Evolutionary conservation across 2,888 invertebrate genomes (phyloP).

Genomic region (Brenthis hecate): DNA sequence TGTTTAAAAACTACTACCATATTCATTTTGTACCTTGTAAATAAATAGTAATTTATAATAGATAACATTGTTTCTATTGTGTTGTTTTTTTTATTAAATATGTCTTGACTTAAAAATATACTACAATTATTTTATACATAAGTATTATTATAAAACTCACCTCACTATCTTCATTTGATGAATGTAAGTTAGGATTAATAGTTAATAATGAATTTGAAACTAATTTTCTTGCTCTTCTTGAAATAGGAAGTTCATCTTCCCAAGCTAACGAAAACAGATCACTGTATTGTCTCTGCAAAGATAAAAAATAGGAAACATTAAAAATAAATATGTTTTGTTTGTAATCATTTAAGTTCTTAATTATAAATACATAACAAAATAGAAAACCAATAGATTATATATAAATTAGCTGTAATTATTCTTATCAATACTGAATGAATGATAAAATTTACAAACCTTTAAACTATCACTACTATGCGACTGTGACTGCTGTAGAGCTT

Average conservation of each 20-base stretch:
- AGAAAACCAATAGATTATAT: too few species aligned
- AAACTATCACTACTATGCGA: conserved; percentile 93
- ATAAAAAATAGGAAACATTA: neutral
- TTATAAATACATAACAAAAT: neutral
- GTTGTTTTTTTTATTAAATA: neutral
- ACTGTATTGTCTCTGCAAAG: conserved; percentile 90
- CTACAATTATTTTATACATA: neutral
- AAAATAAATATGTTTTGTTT: neutral
- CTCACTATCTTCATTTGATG: conserved; percentile 92
- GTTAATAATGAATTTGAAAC: conserved; percentile 80
- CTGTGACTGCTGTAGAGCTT: conserved; percentile 94
- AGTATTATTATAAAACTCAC: conserved; percentile 48
- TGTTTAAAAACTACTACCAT: too few species aligned
- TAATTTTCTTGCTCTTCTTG: conserved; percentile 84
- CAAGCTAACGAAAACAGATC: conserved; percentile 95
- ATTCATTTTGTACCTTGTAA: too few species aligned
- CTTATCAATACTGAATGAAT: neutral
- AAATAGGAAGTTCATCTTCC: conserved; percentile 90
- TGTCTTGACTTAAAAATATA: conserved; percentile 2
- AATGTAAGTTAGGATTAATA: conserved; percentile 81
- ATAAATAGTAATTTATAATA: too few species aligned
- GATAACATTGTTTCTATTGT: too few species aligned
- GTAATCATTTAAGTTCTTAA: neutral
- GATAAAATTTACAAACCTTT: conserved; percentile 78
- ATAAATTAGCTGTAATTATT: too few species aligned